Percentiles rank a stretch among this genome's conserved stretches.
Conservation (phyloP, 2,113 vertebrate genomes). For the Aythya baeri region DNA sequence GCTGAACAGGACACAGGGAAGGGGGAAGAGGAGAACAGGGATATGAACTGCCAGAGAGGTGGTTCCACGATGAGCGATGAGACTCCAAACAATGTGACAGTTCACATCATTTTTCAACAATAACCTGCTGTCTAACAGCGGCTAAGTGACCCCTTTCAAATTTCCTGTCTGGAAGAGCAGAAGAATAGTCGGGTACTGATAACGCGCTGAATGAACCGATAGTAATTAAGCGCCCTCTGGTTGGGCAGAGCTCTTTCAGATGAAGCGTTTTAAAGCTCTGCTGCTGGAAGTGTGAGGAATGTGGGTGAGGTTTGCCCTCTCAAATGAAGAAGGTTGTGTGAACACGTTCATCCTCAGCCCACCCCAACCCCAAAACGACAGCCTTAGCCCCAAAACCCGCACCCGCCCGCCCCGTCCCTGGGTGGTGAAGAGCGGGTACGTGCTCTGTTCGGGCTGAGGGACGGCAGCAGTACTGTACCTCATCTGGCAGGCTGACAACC, state of each 20-base stretch:
- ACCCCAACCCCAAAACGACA: conserved; percentile 37
- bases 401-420: too few relatives aligned
- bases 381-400: neutral
- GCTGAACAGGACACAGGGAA: neutral
- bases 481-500: conserved; percentile 94
- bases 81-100: neutral
- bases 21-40: neutral
- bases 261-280: conserved; percentile 41
- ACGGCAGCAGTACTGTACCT: conserved; percentile 79
- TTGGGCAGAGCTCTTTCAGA: conserved; percentile 1
- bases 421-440: accelerated
- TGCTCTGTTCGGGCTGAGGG: accelerated
- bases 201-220: neutral
- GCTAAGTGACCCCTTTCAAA: neutral
- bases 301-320: neutral
- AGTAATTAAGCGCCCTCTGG: neutral
- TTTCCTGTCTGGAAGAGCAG: conserved; percentile 24
- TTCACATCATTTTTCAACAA: conserved; percentile 1
- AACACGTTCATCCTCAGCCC: conserved; percentile 12
- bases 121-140: neutral
- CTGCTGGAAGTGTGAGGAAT: neutral
- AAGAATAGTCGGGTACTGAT: neutral
- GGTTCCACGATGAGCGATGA: neutral
- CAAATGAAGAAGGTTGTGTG: neutral
- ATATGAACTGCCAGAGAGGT: neutral